Base-by-base conservation (phyloP, 2,797 vertebrate genomes). In the Chromobotia macracanthus region DNA sequence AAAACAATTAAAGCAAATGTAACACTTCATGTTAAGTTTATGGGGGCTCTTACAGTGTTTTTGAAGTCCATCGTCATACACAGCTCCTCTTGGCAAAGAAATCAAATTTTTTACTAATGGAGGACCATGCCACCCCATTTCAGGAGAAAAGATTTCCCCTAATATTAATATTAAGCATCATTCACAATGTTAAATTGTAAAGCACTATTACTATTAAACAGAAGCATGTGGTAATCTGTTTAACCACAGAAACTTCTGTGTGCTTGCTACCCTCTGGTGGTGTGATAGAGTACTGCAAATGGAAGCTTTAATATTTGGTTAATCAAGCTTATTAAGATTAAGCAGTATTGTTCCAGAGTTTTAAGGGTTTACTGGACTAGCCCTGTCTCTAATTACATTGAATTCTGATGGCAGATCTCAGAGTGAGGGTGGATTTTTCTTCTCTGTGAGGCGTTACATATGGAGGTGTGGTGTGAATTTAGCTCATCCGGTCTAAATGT, bases 381-480 rank as follows among this genome's bases (percentile, higher is more conserved):
- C 11, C 7, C 6, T 23, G 4, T 13, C 50, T 67, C 21, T 5
- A 15, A 46, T 8, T 67, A 5, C 50, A 48, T 41, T 41, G 15
- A 31, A 16, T 68, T 12, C 41, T 50, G 53, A 15, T 35, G 56
- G 8, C 44, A 25, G 18, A 48, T 18, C 10, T 48, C 13, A 51
- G 44, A 25, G 55, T 12, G 10, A 68, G 41, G 21, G 55, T 61
- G 66, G 46, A 63, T 51, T 78, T 53, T 48, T 46, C 44, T 41
- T 41, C 38, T 41, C 35, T 19, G 35, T 72, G 61, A 74, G 73
- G 73, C 84, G 85, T 70, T 69, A 83, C 70, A 84, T 85, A 28
- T 77, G 56, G 77, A 81, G 68, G 68, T 71, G 56, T 41, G 23
- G 82, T 82, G 84, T 66, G 79, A 86, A 72, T 18, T 83, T 76